Conservation (phyloP, 2,113 vertebrate genomes). For the Austrofundulus limnaeus region DNA sequence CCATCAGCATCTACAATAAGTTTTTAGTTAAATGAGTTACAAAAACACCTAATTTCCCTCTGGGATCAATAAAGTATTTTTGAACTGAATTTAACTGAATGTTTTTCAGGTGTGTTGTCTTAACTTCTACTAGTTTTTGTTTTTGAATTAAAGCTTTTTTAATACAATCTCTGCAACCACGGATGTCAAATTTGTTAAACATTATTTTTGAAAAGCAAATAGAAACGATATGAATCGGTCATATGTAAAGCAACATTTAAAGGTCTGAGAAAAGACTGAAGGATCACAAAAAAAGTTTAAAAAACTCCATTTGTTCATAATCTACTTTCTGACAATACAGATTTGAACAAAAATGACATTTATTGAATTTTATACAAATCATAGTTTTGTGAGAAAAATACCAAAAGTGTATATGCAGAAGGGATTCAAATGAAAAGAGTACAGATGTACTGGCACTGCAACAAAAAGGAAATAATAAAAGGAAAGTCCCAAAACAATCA, state of each 20-base stretch:
- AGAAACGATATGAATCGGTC: not conserved
- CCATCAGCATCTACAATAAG: too few species aligned
- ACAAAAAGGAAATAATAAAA: not conserved
- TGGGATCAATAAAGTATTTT: too few species aligned
- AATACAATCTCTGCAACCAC: not conserved
- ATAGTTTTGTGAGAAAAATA: conserved; percentile 7
- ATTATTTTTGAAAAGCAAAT: not conserved
- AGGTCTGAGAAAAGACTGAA: not conserved
- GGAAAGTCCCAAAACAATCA: conserved; percentile 8
- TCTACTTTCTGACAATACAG: not conserved
- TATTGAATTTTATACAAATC: not conserved
- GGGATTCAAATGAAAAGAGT: not conserved
- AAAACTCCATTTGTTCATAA: not conserved
- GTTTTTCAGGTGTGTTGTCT: too few species aligned
- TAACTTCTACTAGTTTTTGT: too few species aligned
- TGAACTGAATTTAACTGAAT: too few species aligned
- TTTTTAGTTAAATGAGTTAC: too few species aligned
- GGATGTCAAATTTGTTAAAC: not conserved
- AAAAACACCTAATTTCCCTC: too few species aligned
- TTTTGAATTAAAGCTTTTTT: too few species aligned
- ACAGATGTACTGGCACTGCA: not conserved
- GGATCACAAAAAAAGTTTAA: not conserved
- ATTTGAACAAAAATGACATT: not conserved
- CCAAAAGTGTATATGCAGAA: not conserved
- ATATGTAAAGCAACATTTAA: not conserved